Evolutionary conservation across 1,140 invertebrate species (phyloP).

Genomic region (Bombus balteatus): DNA sequence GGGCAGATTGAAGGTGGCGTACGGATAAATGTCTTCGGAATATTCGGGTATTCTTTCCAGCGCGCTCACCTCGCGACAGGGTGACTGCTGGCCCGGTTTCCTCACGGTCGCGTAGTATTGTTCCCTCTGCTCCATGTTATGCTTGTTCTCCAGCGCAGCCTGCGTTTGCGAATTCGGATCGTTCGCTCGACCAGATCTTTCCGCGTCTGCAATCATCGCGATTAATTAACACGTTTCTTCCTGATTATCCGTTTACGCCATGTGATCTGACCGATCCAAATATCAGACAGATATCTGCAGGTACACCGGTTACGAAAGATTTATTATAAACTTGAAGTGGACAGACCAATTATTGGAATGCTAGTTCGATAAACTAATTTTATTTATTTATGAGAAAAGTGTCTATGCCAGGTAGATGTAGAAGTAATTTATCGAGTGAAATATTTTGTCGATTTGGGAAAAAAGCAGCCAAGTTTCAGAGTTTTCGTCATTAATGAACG

Average conservation of each 20-base stretch:
- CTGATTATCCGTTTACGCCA: not conserved
- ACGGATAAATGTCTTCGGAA: slow-evolving; percentile 86
- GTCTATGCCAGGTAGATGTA: no score
- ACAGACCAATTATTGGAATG: no score
- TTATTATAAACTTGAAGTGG: not conserved
- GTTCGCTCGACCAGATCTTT: slow-evolving; percentile 70
- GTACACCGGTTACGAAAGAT: not conserved
- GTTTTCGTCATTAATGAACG: no score
- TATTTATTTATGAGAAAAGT: no score
- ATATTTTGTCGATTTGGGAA: no score
- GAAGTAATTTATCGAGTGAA: no score
- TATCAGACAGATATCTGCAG: not conserved
- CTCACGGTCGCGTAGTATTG: slow-evolving; percentile 85
- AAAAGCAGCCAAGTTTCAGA: no score
- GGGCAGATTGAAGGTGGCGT: slow-evolving; percentile 86
- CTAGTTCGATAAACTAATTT: no score
- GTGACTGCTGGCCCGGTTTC: slow-evolving; percentile 83
- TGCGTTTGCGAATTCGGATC: slow-evolving; percentile 79
- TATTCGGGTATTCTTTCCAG: slow-evolving; percentile 85
- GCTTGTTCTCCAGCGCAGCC: slow-evolving; percentile 81
- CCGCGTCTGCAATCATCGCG: slow-evolving; percentile 68
- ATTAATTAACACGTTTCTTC: not conserved
- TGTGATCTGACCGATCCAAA: not conserved
- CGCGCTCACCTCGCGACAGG: slow-evolving; percentile 81
- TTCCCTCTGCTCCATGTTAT: slow-evolving; percentile 83